A percentile compares a stretch with the other conserved stretches of the same genome.
phyloP scores from a whole-genome alignment of 2,888 invertebrate species.

The Eupeodes latifasciatus region DNA sequence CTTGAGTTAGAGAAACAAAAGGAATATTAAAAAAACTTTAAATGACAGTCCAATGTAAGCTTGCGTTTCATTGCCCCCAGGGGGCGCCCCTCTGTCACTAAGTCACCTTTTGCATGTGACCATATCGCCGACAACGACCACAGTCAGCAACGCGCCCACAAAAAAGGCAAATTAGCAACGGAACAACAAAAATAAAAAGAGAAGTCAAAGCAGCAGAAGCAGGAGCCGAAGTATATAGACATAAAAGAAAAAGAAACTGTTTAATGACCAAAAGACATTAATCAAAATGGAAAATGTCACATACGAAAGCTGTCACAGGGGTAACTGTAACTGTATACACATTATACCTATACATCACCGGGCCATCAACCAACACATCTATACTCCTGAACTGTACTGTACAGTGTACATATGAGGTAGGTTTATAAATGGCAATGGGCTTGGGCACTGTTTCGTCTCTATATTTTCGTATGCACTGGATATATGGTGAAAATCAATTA shows the following conservation, averaged over 20 bases:
- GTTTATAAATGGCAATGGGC: too few relatives aligned
- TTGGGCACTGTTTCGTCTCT: conserved; percentile 9
- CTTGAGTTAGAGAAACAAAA: not conserved
- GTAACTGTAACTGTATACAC: conserved; percentile 61
- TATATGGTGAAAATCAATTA: conserved; percentile 75
- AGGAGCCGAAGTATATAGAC: not conserved
- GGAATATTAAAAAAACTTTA: conserved; percentile 4
- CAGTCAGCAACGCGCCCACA: conserved; percentile 36
- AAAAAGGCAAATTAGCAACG: not conserved
- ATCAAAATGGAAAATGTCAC: conserved; percentile 76
- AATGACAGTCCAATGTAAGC: conserved; percentile 65
- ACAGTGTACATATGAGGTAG: too few relatives aligned
- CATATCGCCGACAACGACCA: not conserved
- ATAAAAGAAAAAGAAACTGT: conserved; percentile 2
- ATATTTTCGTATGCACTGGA: not conserved
- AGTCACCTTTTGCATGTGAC: conserved; percentile 38
- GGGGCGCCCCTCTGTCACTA: conserved; percentile 41
- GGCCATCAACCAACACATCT: conserved; percentile 19
- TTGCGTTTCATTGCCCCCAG: conserved; percentile 67
- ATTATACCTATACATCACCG: not conserved
- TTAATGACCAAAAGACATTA: conserved; percentile 62
- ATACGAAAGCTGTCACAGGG: conserved; percentile 59
- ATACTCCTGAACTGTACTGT: not conserved
- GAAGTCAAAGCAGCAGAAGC: not conserved
- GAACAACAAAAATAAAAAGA: not conserved